Evolutionary conservation across 2,113 vertebrate genomes (phyloP), one percentile per base, ranked within the genome.

Genomic region (Zeus faber): DNA sequence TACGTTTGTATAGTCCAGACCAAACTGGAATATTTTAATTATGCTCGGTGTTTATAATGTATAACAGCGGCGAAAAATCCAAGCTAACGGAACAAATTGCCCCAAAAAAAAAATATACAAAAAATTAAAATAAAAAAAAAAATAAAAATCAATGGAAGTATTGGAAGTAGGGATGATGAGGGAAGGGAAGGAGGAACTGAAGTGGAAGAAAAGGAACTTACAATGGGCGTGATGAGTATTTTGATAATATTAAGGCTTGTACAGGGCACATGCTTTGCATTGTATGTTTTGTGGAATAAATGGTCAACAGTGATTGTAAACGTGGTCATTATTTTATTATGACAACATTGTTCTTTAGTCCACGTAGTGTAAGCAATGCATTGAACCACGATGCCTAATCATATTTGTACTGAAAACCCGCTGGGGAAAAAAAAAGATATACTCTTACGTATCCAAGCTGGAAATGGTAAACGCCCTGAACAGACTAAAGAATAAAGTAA

Each of bases 261-360:
- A 87, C 83, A 84, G 85, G 81, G 85, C 82, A 87, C 83, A 85
- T 74, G 82, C 83, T 86, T 87, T 82, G 85, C 85, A 87, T 87
- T 85, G 83, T 85, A 80, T 87, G 85, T 89, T 87, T 89, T 87
- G 84, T 88, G 86, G 84, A 89, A 87, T 89, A 89, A 89, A 89
- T 83, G 80, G 82, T 88, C 77, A 85, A 82, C 80, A 79, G 79
- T 84, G 72, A 69, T n/a, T 31, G 9, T 46, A 1, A 29, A 13
- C 24, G 24, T 49, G 17, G 45, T 55, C 17, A 22, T 58, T 50
- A 73, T 80, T 68, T 50, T 74, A 70, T 37, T 24, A 3, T 46
- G 3, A 24, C 24, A 18, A 49, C 21, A 9, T 22, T 14, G 26
- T 37, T 9, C 33, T 37, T 37, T 14, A 9, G n/a, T n/a, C 33